A percentile compares a stretch with the other conserved stretches of the same genome.
Conservation (phyloP, 2,113 vertebrate species). For the Otis tarda region DNA sequence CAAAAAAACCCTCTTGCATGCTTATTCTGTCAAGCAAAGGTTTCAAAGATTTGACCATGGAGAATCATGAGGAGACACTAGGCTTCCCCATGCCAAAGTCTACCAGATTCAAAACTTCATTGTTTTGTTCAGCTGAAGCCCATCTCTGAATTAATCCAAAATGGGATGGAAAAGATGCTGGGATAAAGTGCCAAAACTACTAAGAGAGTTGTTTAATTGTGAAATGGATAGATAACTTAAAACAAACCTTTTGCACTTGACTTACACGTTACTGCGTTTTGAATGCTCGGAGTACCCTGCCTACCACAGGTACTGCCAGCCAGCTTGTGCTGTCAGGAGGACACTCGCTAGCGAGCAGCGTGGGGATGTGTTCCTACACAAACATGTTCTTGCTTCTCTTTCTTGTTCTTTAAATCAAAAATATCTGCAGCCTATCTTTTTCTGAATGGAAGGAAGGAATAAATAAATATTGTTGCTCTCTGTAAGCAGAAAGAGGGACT, state of each 20-base stretch:
- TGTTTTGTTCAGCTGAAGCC: not conserved
- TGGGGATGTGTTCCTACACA: not conserved
- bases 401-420: not conserved
- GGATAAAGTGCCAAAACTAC: not conserved
- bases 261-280: not conserved
- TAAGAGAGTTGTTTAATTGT: not conserved
- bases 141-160: not conserved
- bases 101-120: not conserved
- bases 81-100: not conserved
- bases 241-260: not conserved
- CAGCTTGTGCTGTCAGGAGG: not conserved
- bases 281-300: not conserved
- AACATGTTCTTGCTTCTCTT: not conserved
- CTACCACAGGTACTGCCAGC: not conserved
- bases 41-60: not conserved
- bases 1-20: not conserved
- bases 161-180: not conserved
- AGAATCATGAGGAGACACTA: not conserved
- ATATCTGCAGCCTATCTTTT: not conserved
- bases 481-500: not conserved
- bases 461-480: not conserved
- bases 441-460: not conserved
- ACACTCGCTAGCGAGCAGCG: fast-evolving
- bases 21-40: not conserved
- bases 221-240: not conserved